These are phyloP conservation scores for Conger conger DNA, from an alignment of 2,113 vertebrate genomes.

Conservation along the genomic window DNA sequence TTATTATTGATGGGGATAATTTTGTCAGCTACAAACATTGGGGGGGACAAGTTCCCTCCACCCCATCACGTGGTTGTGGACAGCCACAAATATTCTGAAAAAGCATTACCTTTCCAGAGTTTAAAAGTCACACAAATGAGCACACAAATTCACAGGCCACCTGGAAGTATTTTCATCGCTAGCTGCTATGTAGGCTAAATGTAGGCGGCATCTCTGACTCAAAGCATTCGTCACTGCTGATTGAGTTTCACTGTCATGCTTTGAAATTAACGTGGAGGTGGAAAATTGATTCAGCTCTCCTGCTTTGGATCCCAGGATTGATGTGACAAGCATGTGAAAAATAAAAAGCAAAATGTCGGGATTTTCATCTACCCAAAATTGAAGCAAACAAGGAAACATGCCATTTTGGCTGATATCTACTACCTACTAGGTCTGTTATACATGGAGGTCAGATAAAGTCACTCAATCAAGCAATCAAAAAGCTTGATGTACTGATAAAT, in stretches of 20 bases:
- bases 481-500: not conserved
- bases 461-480: not conserved
- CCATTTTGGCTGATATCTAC: not conserved
- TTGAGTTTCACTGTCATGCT: not conserved
- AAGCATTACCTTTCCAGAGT: not conserved
- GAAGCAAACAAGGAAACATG: not conserved
- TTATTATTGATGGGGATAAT: no score
- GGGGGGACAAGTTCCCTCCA: no score
- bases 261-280: not conserved
- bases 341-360: not conserved
- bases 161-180: not conserved
- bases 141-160: not conserved
- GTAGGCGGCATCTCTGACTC: not conserved
- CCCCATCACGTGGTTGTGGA: no score
- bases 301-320: not conserved
- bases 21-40: no score
- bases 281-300: constrained; percentile 7
- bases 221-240: not conserved
- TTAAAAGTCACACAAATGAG: not conserved
- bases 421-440: not conserved
- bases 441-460: not conserved
- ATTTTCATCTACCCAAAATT: not conserved
- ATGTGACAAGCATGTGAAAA: constrained; percentile 1
- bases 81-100: not conserved
- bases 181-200: not conserved